Percentiles rank a stretch among this genome's conserved stretches.
Evolutionary conservation across 2,113 vertebrate genomes (phyloP).

Genomic region (Heterotilapia buettikoferi): DNA sequence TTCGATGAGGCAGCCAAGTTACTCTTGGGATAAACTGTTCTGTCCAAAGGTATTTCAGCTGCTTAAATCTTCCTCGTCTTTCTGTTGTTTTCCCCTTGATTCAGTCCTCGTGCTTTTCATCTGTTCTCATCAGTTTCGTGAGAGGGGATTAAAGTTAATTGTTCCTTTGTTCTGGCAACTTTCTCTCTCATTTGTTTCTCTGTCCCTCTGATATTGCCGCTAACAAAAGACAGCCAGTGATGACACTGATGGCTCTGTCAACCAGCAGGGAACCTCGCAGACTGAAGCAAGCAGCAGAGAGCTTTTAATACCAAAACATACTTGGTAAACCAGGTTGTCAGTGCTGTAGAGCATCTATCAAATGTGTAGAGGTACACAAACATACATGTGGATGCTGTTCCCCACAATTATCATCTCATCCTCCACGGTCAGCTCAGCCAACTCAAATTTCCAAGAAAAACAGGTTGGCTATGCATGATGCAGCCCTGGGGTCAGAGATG

Average conservation of each 20-base stretch:
- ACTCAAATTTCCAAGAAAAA: conserved; percentile 63
- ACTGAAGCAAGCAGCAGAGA: conserved; percentile 22
- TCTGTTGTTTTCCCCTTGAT: neutral
- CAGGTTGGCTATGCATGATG: conserved; percentile 49
- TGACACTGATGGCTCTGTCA: neutral
- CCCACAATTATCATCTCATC: conserved; percentile 22
- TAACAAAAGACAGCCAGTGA: neutral
- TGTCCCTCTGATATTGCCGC: neutral
- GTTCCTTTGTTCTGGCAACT: neutral
- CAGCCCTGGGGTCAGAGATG: conserved; percentile 53
- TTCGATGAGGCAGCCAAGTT: conserved; percentile 25
- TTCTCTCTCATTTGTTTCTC: conserved; percentile 16
- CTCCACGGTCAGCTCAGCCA: conserved; percentile 45
- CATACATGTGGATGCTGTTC: neutral
- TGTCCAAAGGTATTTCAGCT: neutral
- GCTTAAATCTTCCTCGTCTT: conserved; percentile 16
- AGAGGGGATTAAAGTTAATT: conserved; percentile 17
- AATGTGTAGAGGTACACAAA: conserved; percentile 11
- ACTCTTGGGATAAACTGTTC: conserved; percentile 41
- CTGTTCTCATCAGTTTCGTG: neutral
- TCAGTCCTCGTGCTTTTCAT: neutral
- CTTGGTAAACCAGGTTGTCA: conserved; percentile 18
- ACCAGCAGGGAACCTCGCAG: conserved; percentile 11
- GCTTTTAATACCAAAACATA: conserved; percentile 17
- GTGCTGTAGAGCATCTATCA: conserved; percentile 23